Conservation (phyloP, 2,888 invertebrate species). For the Meloe dianella region DNA sequence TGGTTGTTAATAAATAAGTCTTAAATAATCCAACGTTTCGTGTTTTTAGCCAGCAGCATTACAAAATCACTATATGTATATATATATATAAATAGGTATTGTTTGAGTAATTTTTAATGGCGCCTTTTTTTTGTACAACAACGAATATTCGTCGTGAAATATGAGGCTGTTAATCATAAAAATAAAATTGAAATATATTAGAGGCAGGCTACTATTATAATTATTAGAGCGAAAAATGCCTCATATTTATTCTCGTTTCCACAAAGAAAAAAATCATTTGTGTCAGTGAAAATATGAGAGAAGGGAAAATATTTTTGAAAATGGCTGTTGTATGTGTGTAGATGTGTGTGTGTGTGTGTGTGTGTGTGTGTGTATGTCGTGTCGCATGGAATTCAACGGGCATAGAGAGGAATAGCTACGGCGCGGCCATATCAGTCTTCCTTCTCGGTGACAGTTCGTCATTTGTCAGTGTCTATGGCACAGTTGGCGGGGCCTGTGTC, state of each 20-base stretch:
- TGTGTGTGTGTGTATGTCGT: conserved; percentile 30
- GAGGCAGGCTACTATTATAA: conserved; percentile 55
- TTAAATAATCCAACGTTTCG: background rate
- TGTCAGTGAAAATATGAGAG: conserved; percentile 53
- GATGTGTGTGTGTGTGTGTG: background rate
- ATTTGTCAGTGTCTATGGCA: conserved; percentile 63
- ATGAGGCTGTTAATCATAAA: conserved; percentile 49
- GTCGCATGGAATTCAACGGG: conserved; percentile 56
- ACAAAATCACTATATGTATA: conserved; percentile 13
- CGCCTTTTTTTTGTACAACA: conserved; percentile 30
- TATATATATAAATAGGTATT: background rate
- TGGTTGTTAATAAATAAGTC: background rate
- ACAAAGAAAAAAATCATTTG: conserved; percentile 44
- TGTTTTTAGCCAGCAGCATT: background rate
- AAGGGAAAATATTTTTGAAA: conserved; percentile 57
- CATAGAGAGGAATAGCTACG: conserved; percentile 58
- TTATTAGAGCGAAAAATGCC: conserved; percentile 57
- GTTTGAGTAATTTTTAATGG: conserved; percentile 21
- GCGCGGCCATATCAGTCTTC: conserved; percentile 63
- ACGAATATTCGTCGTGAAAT: conserved; percentile 44
- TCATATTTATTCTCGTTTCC: conserved; percentile 56
- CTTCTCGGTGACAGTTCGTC: conserved; percentile 63
- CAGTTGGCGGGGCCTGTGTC: conserved; percentile 61
- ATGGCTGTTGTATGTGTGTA: conserved; percentile 44
- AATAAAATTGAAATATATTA: conserved; percentile 57